Conservation (phyloP, 2,888 invertebrate species). For the Philhelius pedissequus region DNA sequence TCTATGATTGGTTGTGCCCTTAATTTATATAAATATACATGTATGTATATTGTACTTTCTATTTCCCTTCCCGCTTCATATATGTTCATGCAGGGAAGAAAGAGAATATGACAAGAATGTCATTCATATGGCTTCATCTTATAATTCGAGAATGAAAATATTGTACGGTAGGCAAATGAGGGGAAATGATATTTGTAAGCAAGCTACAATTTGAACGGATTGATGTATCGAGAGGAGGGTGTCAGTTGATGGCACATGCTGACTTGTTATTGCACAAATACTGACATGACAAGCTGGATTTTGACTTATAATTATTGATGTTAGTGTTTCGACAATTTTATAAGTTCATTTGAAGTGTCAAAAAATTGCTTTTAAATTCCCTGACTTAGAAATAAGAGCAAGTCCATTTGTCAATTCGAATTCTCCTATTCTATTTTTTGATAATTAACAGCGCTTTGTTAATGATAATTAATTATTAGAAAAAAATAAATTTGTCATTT, state of each 20-base stretch:
- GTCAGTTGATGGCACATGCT: conserved; percentile 18
- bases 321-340: too few species aligned
- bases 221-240: conserved; percentile 24
- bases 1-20: conserved; percentile 41
- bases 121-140: conserved; percentile 47
- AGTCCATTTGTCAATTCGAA: too few species aligned
- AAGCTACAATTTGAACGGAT: conserved; percentile 38
- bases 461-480: too few species aligned
- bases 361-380: too few species aligned
- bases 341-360: too few species aligned
- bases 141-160: neutral
- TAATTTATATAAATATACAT: conserved; percentile 19
- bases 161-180: conserved; percentile 19
- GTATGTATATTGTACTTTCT: conserved; percentile 38
- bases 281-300: too few species aligned
- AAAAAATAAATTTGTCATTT: too few species aligned
- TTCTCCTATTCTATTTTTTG: too few species aligned
- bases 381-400: too few species aligned
- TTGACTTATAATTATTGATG: too few species aligned
- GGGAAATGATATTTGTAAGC: conserved; percentile 1
- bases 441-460: too few species aligned
- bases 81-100: neutral
- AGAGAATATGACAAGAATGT: conserved; percentile 24
- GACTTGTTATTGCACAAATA: neutral
- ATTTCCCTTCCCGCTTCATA: neutral